Evolutionary conservation across 1,140 invertebrate species (phyloP).

Genomic region (Thalassaphorura encarpata): DNA sequence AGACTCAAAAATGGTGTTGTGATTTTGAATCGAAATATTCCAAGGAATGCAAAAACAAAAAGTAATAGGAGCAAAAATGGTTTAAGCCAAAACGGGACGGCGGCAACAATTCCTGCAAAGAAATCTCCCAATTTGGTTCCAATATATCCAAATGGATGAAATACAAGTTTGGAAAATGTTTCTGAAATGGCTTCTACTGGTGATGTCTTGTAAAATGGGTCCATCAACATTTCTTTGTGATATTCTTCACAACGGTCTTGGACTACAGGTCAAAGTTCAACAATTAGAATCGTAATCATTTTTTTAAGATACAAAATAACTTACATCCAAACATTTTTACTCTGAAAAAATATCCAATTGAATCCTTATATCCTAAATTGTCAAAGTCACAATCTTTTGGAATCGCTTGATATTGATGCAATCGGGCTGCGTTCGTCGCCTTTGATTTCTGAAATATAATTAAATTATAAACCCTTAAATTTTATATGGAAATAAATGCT

Average conservation of each 20-base stretch:
- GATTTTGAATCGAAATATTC: constrained; percentile 13
- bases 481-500: not conserved
- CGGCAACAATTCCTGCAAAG: not conserved
- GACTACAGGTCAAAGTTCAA: constrained; percentile 8
- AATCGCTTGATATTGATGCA: constrained; percentile 7
- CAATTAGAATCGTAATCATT: not conserved
- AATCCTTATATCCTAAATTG: constrained; percentile 3
- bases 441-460: constrained; percentile 3
- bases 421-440: constrained; percentile 12
- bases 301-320: not conserved
- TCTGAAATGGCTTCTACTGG: constrained; percentile 23
- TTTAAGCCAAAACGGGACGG: constrained; percentile 15
- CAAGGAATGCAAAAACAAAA: constrained; percentile 18
- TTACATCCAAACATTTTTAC: constrained; percentile 18
- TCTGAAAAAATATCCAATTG: constrained; percentile 13
- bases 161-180: constrained; percentile 9
- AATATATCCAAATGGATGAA: constrained; percentile 18
- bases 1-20: constrained; percentile 10
- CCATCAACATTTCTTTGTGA: constrained; percentile 12
- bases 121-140: constrained; percentile 18
- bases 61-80: constrained; percentile 10
- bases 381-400: constrained; percentile 29
- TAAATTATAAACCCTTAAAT: not conserved
- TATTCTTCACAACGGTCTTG: constrained; percentile 20
- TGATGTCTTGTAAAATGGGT: constrained; percentile 19